Conservation (phyloP, 2,888 invertebrate species). For the Leptopilina drosophilae region DNA sequence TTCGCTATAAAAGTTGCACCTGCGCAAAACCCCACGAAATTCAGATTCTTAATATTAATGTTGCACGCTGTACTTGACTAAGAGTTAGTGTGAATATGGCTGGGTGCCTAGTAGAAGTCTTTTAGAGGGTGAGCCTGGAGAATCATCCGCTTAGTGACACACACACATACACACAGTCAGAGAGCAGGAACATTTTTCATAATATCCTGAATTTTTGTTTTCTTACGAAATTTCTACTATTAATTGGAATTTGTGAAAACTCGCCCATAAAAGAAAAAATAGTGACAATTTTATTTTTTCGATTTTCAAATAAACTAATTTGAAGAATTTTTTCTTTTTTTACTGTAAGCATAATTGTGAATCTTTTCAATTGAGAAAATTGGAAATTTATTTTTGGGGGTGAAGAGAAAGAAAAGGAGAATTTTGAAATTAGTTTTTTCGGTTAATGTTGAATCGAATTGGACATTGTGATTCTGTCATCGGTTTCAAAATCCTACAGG, state of each 20-base stretch:
- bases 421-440: not conserved
- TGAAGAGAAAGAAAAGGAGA: no score
- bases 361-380: not conserved
- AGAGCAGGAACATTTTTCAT: no score
- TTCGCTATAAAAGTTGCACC: constrained; percentile 27
- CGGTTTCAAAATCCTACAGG: constrained; percentile 16
- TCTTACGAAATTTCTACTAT: no score
- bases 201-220: no score
- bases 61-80: constrained; percentile 32
- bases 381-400: not conserved
- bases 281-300: no score
- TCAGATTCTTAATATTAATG: constrained; percentile 24
- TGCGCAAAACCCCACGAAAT: constrained; percentile 22
- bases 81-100: constrained; percentile 11
- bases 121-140: constrained; percentile 12
- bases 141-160: no score
- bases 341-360: no score
- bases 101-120: constrained; percentile 29
- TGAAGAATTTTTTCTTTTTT: no score
- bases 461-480: not conserved
- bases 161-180: no score
- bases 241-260: no score
- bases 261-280: no score
- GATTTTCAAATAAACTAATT: no score
- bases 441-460: not conserved